A percentile compares a stretch with the other conserved stretches of the same genome.
These are phyloP conservation scores for Drosophila birchii DNA, from an alignment of 2,888 invertebrate species.

Conservation along the genomic window DNA sequence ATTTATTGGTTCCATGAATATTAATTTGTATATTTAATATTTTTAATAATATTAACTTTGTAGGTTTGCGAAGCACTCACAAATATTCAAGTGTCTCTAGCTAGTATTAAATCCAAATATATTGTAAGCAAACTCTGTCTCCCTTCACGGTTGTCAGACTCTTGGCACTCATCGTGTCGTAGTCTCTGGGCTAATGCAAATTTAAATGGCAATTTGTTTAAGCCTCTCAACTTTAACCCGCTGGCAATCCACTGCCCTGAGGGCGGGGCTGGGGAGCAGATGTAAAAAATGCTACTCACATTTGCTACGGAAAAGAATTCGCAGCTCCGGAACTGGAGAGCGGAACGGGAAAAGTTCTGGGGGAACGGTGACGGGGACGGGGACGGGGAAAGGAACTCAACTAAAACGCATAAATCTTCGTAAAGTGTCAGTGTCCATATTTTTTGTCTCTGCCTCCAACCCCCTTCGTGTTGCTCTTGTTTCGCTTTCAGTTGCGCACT, in stretches of 20 bases:
- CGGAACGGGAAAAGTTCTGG: slow-evolving; percentile 32
- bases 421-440: slow-evolving; percentile 78
- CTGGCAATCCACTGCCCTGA: slow-evolving; percentile 39
- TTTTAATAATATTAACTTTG: background rate
- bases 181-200: slow-evolving; percentile 48
- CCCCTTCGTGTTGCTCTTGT: slow-evolving; percentile 36
- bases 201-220: slow-evolving; percentile 63
- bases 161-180: slow-evolving; percentile 33
- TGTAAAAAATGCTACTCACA: slow-evolving; percentile 53
- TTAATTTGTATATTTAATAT: background rate
- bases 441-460: slow-evolving; percentile 54
- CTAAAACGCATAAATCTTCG: slow-evolving; percentile 80
- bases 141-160: slow-evolving; percentile 25
- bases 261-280: slow-evolving; percentile 39
- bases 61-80: background rate
- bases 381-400: slow-evolving; percentile 54
- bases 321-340: slow-evolving; percentile 30
- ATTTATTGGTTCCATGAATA: background rate
- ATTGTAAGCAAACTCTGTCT: slow-evolving; percentile 10
- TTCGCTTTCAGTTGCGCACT: slow-evolving; percentile 36
- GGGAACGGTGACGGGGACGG: too few relatives aligned
- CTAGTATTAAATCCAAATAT: slow-evolving; percentile 19
- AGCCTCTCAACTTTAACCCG: slow-evolving; percentile 43
- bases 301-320: slow-evolving; percentile 52
- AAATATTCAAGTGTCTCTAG: background rate